Evolutionary conservation across 2,888 invertebrate genomes (phyloP).

Genomic region (Amitus sp.): DNA sequence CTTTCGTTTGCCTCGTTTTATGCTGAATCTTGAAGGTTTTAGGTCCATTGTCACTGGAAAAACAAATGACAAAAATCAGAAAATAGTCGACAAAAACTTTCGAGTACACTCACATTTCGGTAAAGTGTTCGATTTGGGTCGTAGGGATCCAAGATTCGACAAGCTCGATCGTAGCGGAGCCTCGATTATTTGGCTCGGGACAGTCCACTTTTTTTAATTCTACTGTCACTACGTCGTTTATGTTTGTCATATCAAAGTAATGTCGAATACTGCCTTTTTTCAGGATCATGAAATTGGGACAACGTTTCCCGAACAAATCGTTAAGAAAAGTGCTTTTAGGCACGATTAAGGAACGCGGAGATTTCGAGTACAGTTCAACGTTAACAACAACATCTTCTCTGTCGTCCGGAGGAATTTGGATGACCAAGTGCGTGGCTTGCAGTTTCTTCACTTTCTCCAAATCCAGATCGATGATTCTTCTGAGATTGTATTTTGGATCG

Average conservation of each 20-base stretch:
- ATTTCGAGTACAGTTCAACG: constrained; percentile 34
- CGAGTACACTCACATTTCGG: constrained; percentile 48
- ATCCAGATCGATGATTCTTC: constrained; percentile 70
- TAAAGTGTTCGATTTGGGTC: constrained; percentile 48
- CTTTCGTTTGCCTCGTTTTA: constrained; percentile 69
- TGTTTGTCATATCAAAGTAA: constrained; percentile 43
- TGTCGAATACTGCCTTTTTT: constrained; percentile 48
- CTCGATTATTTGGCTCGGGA: constrained; percentile 30
- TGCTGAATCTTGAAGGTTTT: constrained; percentile 71
- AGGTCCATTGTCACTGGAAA: constrained; percentile 62
- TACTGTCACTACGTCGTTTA: constrained; percentile 46
- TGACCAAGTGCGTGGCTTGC: constrained; percentile 76
- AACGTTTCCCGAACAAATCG: constrained; percentile 37
- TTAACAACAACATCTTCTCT: constrained; percentile 39
- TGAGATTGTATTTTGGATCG: constrained; percentile 63
- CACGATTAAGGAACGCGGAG: constrained; percentile 25
- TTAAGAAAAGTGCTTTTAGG: constrained; percentile 23
- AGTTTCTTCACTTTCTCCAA: constrained; percentile 70
- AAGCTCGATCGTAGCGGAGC: constrained; percentile 49
- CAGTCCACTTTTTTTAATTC: constrained; percentile 48
- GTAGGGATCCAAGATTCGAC: constrained; percentile 51
- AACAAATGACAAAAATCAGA: no score
- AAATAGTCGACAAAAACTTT: no score
- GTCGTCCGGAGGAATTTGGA: constrained; percentile 71
- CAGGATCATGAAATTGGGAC: constrained; percentile 29